These are phyloP conservation scores for Nudaria mundana DNA, from an alignment of 2,888 invertebrate genomes.

Conservation along the genomic window DNA sequence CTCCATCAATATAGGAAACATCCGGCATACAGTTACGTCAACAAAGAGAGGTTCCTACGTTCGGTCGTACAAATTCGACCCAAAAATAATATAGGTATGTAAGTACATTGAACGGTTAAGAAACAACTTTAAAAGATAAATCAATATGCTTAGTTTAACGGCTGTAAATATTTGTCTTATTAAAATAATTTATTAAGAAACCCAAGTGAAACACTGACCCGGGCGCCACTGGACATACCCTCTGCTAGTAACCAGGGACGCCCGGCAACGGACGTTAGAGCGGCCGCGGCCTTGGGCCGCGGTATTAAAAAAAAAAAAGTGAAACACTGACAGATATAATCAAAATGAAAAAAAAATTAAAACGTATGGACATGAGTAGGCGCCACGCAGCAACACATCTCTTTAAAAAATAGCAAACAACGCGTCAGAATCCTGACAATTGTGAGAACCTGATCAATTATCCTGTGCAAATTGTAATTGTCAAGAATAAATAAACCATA, in stretches of 20 bases:
- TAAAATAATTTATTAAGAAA: conserved; percentile 63
- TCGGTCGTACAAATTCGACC: conserved; percentile 50
- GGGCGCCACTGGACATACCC: too few species aligned
- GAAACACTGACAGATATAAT: conserved; percentile 43
- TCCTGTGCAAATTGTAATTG: conserved; percentile 76
- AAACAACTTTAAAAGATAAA: conserved; percentile 44
- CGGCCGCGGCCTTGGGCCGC: too few species aligned
- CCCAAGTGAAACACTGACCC: conserved; percentile 44
- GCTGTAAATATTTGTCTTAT: conserved; percentile 67
- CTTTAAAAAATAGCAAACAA: conserved; percentile 69
- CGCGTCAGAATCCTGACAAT: conserved; percentile 73
- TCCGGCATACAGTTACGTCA: conserved; percentile 52
- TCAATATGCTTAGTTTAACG: conserved; percentile 53
- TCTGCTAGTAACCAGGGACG: too few species aligned
- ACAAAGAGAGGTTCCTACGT: conserved; percentile 45
- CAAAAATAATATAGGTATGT: conserved; percentile 43
- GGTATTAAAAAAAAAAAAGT: too few species aligned
- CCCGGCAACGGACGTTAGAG: too few species aligned
- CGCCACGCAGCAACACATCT: conserved; percentile 50
- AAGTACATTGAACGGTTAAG: conserved; percentile 51
- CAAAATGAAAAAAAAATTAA: conserved; percentile 49
- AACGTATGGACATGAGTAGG: conserved; percentile 48
- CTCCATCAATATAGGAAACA: conserved; percentile 21
- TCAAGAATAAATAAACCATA: conserved; percentile 71
- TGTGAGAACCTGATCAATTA: conserved; percentile 81